A percentile compares a stretch with the other conserved stretches of the same genome.
phyloP scores from a whole-genome alignment of 1,140 invertebrate genomes.

The Drosophila gunungcola region DNA sequence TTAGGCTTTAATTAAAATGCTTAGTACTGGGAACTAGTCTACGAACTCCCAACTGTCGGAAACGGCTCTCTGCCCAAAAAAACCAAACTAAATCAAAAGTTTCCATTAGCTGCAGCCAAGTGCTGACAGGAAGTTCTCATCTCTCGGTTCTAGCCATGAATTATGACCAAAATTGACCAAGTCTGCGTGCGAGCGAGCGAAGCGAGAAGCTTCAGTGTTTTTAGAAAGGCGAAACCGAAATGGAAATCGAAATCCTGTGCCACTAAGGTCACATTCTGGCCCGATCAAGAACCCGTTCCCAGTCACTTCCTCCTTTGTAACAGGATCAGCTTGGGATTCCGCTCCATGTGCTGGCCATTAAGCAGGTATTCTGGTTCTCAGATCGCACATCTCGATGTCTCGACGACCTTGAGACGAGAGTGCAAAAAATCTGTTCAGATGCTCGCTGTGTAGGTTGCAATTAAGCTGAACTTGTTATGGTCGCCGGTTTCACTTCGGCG shows the following conservation, averaged over 20 bases:
- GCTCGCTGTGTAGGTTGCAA: slow-evolving; percentile 72
- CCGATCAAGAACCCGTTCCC: slow-evolving; percentile 39
- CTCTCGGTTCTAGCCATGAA: slow-evolving; percentile 55
- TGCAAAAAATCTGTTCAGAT: slow-evolving; percentile 64
- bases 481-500: slow-evolving; percentile 62
- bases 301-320: slow-evolving; percentile 67
- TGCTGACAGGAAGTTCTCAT: slow-evolving; percentile 70
- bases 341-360: slow-evolving; percentile 57
- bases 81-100: slow-evolving; percentile 47
- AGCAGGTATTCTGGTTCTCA: slow-evolving; percentile 54
- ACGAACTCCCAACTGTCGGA: slow-evolving; percentile 3
- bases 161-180: slow-evolving; percentile 55
- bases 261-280: slow-evolving; percentile 49
- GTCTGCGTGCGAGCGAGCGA: slow-evolving; percentile 25
- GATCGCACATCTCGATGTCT: slow-evolving; percentile 3
- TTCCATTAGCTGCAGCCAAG: slow-evolving; percentile 38
- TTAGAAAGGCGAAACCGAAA: slow-evolving; percentile 57
- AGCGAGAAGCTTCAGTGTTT: slow-evolving; percentile 40
- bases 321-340: slow-evolving; percentile 56
- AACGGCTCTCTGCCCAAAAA: slow-evolving; percentile 21
- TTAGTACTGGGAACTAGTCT: slow-evolving; percentile 43
- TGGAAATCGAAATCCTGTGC: slow-evolving; percentile 50
- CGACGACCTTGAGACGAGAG: slow-evolving; percentile 67
- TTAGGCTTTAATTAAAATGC: slow-evolving; percentile 62
- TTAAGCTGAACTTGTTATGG: slow-evolving; percentile 77